phyloP scores from a whole-genome alignment of 2,888 invertebrate species.

The Lacanobia oleracea region DNA sequence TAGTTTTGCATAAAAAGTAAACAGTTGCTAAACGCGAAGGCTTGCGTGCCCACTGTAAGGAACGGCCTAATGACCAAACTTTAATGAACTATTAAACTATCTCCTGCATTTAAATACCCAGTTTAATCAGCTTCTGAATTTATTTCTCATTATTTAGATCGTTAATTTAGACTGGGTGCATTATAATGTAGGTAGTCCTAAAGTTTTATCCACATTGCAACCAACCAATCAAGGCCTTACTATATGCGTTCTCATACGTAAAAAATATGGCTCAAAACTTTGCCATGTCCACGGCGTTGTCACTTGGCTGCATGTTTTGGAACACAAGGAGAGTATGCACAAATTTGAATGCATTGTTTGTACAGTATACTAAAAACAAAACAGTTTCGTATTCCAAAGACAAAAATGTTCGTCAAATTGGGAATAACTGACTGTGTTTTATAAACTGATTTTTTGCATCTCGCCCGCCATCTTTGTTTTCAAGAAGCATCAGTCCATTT shows the following conservation, averaged over 20 bases:
- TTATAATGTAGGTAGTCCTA: neutral
- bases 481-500: too few relatives aligned
- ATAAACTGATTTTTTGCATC: neutral
- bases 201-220: neutral
- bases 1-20: constrained; percentile 51
- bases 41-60: constrained; percentile 28
- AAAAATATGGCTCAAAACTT: neutral
- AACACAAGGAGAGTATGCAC: too few relatives aligned
- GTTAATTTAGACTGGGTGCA: neutral
- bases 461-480: neutral
- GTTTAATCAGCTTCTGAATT: neutral
- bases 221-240: neutral
- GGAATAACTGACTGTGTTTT: too few relatives aligned
- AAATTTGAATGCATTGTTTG: too few relatives aligned
- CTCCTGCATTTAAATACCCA: constrained; percentile 18
- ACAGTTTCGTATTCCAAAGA: too few relatives aligned
- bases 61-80: constrained; percentile 47
- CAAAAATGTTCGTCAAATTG: too few relatives aligned
- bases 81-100: constrained; percentile 47
- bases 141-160: constrained; percentile 4
- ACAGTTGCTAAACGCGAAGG: constrained; percentile 39
- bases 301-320: too few relatives aligned
- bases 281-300: neutral
- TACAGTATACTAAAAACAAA: too few relatives aligned
- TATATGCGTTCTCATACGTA: neutral